Evolutionary conservation across 30 jellyfish, hydroid and myxozoan species (phyloP).

Genomic region (Pseudorhiza aurosa): DNA sequence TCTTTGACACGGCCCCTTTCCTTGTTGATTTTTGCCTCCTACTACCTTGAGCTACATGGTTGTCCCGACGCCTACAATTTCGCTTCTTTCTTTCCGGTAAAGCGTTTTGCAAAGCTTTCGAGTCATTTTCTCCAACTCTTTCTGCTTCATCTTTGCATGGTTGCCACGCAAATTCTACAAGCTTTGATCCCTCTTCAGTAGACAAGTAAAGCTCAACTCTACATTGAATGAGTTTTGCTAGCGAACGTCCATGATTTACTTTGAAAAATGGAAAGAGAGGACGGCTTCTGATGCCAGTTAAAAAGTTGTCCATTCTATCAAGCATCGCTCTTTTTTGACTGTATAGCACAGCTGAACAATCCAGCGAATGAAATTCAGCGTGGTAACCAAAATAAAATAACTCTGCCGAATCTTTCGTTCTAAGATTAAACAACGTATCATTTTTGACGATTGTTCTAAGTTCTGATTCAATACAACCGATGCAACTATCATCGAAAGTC

Average conservation of each 20-base stretch:
- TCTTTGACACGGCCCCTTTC: not conserved
- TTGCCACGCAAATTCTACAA: not conserved
- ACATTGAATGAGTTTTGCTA: conserved; percentile 12
- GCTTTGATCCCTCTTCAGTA: conserved; percentile 16
- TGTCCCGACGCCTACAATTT: not conserved
- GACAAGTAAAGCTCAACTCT: conserved; percentile 11
- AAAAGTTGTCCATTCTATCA: not conserved
- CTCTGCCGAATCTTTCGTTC: not conserved
- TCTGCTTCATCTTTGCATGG: not conserved
- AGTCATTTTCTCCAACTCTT: not conserved
- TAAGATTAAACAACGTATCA: not conserved
- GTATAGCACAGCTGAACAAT: not conserved
- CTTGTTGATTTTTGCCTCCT: conserved; percentile 10
- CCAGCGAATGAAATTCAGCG: conserved; percentile 8
- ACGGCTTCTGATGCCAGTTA: not conserved
- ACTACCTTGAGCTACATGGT: not conserved
- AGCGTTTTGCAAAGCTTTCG: not conserved
- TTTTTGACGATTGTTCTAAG: not conserved
- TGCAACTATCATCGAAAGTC: conserved; percentile 8
- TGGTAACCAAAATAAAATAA: conserved; percentile 8
- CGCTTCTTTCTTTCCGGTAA: not conserved
- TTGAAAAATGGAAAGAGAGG: not conserved
- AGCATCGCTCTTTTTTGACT: not conserved
- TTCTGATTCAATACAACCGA: not conserved
- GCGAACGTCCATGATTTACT: not conserved